Evolutionary conservation across 2,888 invertebrate genomes (phyloP), one percentile per base, ranked within the genome.

Genomic region (Schizotus pectinicornis): DNA sequence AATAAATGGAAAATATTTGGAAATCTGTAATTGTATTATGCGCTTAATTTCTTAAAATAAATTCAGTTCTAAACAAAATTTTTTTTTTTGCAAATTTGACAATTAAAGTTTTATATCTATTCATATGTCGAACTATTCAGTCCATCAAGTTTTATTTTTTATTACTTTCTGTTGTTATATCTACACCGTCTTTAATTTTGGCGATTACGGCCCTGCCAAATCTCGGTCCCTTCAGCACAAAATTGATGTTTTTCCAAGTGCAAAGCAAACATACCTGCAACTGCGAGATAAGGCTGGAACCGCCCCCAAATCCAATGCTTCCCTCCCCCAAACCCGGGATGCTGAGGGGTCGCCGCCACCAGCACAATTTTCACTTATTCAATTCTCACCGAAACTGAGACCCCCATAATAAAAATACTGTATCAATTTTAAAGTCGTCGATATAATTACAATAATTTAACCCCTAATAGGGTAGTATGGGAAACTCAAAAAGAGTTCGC

Each of bases 231-330:
- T 12, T 57, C 39, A 49, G 50, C n/a, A 38, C 42, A 56, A 51
- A 52, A 54, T 51, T 51, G 38, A 59, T 59, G 59, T 56, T 59
- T 56, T 59, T 46, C 48, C 52, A 52, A 63, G 63, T 56, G 60
- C 46, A 51, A 58, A 61, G 49, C 58, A 59, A 57, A 53, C 50
- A 59, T 61, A 63, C 63, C 63, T 63, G 63, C 61, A 55, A 61
- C 53, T 46, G 61, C 30, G 55, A 59, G 63, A 63, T 63, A 63
- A 63, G 45, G 49, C 43, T 49, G 36, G 56, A 49, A 51, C 52
- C 61, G 61, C 61, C 61, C 61, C 39, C 36, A 52, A 60, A 54
- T 58, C 50, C 55, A 36, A 54, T 43, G 35, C 22, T 45, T 39
- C 50, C 50, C 59, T 34, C 43, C 55, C 43, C 42, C 45, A 47